Evolutionary conservation across 2,113 vertebrate genomes (phyloP), one percentile per base, ranked within the genome.

Genomic region (Danionella cerebrum): DNA sequence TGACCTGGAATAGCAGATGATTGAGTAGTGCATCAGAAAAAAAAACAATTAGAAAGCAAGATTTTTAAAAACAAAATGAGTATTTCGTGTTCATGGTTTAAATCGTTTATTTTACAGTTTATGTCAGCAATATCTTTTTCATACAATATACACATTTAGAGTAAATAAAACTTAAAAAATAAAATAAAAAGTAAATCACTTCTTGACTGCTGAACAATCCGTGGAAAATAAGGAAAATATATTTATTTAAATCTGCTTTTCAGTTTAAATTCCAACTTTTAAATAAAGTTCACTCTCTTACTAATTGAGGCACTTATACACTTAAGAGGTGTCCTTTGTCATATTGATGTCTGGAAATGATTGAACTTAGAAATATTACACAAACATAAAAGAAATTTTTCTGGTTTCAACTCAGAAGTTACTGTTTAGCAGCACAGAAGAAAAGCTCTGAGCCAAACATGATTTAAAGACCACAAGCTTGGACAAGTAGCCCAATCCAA

Each of bases 251-350:
- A 80, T 75, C 33, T 79, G 57, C 73, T 35, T 38, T 81, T 70
- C 80, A 86, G 71, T 79, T 69, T 48, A 14, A 73, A 45, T 59
- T 50, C n/a, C 68, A 55, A 70, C 71, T 78, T 71, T 80, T 84
- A 77, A 84, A 84, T 78, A 80, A 79, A 78, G 60, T 67, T 72
- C 33, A 62, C 29, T 78, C 62, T 80, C 73, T 65, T 29, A 24
- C 57, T 72, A 69, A 66, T 73, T 51, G 53, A 89, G 86, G 85
- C 86, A 88, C 87, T 89, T 88, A 57, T 77, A 80, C 71, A 77
- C 67, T 62, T 65, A 71, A 79, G 74, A 78, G 76, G 65, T 72
- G 70, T 53, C 48, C 21, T 64, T 48, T 60, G 71, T 72, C 70
- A 67, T 72, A 59, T 71, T 21, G 5, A 60, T 55, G 27, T 67